Base-by-base conservation (phyloP, 2,888 invertebrate species). In the Masnerella sp. region DNA sequence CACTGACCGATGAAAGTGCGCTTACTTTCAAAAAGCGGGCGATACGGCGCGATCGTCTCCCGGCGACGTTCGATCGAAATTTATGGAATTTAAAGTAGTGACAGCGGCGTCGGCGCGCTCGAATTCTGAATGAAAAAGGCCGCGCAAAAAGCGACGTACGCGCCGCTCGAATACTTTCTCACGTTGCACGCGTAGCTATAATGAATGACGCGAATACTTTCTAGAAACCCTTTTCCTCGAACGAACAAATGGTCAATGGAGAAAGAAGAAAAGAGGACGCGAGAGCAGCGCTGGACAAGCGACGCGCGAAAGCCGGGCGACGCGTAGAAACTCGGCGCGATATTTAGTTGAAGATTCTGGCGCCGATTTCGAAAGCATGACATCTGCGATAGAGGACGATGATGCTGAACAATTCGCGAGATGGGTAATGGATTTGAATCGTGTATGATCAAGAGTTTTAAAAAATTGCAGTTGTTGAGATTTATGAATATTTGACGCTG, bases 191-290 rank as follows among this genome's bases (percentile, higher is more conserved):
- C 38, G 59, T 59, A 47, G 36, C 52, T 49, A 47, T 54, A 68
- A 68, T 56, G 52, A 68, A 65, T 61, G 67, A 49, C 54, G 72
- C 67, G 62, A 68, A 56, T 62, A 73, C 73, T 73, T 68, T 73
- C 73, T 73, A 73, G 68, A 73, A 61, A 68, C 68, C 73, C 68
- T 73, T 73, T 67, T 70, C 68, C 68, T 62, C 62, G 62, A 67
- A 73, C 51, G 67, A 61, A 72, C 68, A 73, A 73, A 73, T 64
- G 67, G 67, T 67, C 62, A 73, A 59, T 68, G 62, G 49, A 49
- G 49, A 58, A 62, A 56, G 58, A 62, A 61, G 73, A 62, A 56
- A 62, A 62, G 67, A 54, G 62, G 61, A 68, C 71, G 56, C 34
- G 32, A 40, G 49, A 38, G 18, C 43, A 47, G 42, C 42, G 51